A percentile compares a stretch with the other conserved stretches of the same genome.
Conservation (phyloP, 1,140 invertebrate species). For the Drosophila bifasciata region DNA sequence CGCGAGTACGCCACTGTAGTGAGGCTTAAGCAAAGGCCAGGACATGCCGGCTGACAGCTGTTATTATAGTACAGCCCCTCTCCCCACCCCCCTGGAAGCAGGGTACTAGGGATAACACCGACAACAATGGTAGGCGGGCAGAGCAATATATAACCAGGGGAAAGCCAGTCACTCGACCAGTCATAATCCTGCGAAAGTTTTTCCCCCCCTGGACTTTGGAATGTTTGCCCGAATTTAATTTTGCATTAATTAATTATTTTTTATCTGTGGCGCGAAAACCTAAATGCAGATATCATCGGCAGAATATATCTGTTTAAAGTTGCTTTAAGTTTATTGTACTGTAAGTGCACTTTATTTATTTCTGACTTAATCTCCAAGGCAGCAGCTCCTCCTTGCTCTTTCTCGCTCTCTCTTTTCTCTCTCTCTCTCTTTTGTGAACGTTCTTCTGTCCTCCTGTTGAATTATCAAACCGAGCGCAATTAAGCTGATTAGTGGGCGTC, state of each 20-base stretch:
- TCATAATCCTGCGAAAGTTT: slow-evolving; percentile 48
- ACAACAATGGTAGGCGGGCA: slow-evolving; percentile 21
- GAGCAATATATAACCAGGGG: slow-evolving; percentile 34
- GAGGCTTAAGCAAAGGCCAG: slow-evolving; percentile 47
- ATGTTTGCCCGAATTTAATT: slow-evolving; percentile 39
- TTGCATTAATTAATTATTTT: slow-evolving; percentile 39
- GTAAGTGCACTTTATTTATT: slow-evolving; percentile 22
- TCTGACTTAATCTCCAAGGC: slow-evolving; percentile 8
- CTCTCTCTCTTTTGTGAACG: too few species aligned
- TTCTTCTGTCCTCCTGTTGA: slow-evolving; percentile 22
- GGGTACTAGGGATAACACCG: slow-evolving; percentile 48
- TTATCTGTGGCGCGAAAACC: slow-evolving; percentile 7
- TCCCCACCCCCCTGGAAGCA: slow-evolving; percentile 1
- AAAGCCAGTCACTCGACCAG: slow-evolving; percentile 41
- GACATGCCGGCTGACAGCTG: slow-evolving; percentile 68
- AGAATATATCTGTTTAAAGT: slow-evolving; percentile 3
- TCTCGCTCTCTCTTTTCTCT: too few species aligned
- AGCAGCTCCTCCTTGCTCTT: too few species aligned
- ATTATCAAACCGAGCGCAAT: slow-evolving; percentile 51
- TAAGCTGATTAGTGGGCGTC: slow-evolving; percentile 58
- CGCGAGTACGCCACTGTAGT: neutral
- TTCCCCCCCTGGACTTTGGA: slow-evolving; percentile 23
- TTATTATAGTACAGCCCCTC: slow-evolving; percentile 61
- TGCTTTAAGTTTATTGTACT: slow-evolving; percentile 1
- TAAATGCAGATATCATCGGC: neutral